Evolutionary conservation across 92 coral and sea anemone species (phyloP), one percentile per base, ranked within the genome.

Genomic region (Hydrozoanthus gracilis): DNA sequence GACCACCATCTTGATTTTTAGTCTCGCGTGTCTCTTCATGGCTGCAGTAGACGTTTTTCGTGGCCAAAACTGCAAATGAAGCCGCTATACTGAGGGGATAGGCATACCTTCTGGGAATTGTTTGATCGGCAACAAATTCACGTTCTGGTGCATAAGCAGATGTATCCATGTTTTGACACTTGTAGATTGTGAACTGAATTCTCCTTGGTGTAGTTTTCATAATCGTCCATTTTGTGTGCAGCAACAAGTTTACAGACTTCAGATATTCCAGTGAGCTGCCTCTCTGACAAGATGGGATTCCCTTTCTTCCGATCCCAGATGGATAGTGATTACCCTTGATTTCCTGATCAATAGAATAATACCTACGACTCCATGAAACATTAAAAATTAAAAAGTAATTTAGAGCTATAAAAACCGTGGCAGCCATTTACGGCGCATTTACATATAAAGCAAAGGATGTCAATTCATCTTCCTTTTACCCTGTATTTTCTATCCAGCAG

Each of bases 151-250:
- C 15, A 10, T 8, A 71, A 4, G 6, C 76, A 71, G 49, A 8
- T 35, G 76, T 71, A 7, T 2, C 76, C 76, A 71, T 71, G 76
- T 71, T 71, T 71, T 35, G 49, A 8, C 76, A 71, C 50, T 35
- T 35, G 76, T 16, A 71, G 15, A 71, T 10, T 3, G 76, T 35
- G 76, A 71, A 35, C 2, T 9, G 76, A 35, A 71, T 71, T 71
- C 50, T 71, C 4, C 6, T 4, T 35, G 73, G 73, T 67, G 35
- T 67, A 14, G 20, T 67, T 39, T 69, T 69, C 48, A 2, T 13
- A 7, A 13, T 54, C 61, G 60, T 54, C 60, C 60, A 54, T 54
- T 54, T 54, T 54, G 60, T 54, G 60, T 54, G 60, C 60, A 54
- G 60, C 60, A 54, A 54, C 60, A 54, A 54, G 60, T 0, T 54